phyloP scores from a whole-genome alignment of 2,797 vertebrate genomes.

The Tapirus indicus region DNA sequence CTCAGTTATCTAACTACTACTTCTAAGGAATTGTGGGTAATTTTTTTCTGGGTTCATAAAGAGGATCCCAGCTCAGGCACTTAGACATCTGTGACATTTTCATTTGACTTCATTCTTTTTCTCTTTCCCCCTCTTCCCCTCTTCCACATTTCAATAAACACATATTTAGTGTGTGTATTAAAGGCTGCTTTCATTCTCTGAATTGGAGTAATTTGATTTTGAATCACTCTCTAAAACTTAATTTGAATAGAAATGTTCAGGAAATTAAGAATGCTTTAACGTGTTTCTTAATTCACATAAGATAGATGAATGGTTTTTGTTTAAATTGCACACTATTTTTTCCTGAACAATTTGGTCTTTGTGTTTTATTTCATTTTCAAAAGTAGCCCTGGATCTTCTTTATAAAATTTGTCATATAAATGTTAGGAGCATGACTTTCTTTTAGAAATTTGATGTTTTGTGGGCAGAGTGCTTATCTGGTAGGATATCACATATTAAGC shows the following conservation, averaged over 20 bases:
- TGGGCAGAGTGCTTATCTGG: neutral
- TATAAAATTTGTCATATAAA: constrained; percentile 26
- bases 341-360: neutral
- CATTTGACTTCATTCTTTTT: constrained; percentile 16
- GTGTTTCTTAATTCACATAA: constrained; percentile 19
- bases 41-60: constrained; percentile 52
- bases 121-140: neutral
- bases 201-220: constrained; percentile 42
- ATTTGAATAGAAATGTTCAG: constrained; percentile 45
- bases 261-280: constrained; percentile 27
- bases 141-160: neutral
- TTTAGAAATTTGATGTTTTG: constrained; percentile 16
- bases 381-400: neutral
- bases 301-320: neutral
- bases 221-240: constrained; percentile 18
- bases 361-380: constrained; percentile 53
- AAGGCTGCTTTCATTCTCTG: constrained; percentile 46
- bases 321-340: neutral
- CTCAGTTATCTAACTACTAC: neutral
- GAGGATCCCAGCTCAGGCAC: neutral
- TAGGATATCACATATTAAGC: neutral
- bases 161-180: neutral
- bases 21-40: neutral
- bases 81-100: constrained; percentile 31
- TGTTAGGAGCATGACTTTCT: constrained; percentile 12